Percentiles rank a stretch among this genome's conserved stretches.
phyloP scores from a whole-genome alignment of 2,888 invertebrate genomes.

The Deroplatys truncata region DNA sequence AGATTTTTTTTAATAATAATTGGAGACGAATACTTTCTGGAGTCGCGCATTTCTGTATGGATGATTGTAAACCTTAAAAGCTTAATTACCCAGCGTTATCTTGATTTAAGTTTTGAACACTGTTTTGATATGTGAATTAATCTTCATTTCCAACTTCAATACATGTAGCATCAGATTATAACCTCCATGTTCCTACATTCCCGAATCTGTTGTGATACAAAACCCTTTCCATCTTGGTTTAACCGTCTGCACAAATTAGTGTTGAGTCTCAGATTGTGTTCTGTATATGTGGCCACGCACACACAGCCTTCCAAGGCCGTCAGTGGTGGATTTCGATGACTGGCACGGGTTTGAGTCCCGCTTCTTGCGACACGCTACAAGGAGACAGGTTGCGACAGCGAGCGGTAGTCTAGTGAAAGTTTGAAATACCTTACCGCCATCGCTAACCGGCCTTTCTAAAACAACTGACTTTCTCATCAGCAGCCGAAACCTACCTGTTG shows the following conservation, averaged over 20 bases:
- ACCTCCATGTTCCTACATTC: no score
- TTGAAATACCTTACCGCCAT: neutral
- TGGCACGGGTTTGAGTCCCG: neutral
- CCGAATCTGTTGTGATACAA: no score
- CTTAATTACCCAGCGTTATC: no score
- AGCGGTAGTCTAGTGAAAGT: neutral
- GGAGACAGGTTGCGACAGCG: neutral
- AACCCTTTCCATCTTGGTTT: no score
- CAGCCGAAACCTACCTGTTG: neutral
- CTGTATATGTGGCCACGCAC: neutral
- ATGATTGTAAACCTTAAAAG: no score
- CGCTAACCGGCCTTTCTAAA: neutral
- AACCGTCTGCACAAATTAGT: neutral
- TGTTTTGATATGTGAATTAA: no score
- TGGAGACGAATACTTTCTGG: no score
- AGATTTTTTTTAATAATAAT: no score
- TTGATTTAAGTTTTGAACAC: no score
- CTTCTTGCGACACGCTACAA: neutral
- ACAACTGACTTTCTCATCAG: neutral
- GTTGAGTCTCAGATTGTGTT: neutral
- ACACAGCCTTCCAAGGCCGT: neutral
- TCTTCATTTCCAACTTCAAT: no score
- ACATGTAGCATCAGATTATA: no score
- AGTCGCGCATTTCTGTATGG: no score
- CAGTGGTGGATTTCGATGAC: neutral